phyloP scores from a whole-genome alignment of 2,888 invertebrate genomes.

The Geophilus truncorum region DNA sequence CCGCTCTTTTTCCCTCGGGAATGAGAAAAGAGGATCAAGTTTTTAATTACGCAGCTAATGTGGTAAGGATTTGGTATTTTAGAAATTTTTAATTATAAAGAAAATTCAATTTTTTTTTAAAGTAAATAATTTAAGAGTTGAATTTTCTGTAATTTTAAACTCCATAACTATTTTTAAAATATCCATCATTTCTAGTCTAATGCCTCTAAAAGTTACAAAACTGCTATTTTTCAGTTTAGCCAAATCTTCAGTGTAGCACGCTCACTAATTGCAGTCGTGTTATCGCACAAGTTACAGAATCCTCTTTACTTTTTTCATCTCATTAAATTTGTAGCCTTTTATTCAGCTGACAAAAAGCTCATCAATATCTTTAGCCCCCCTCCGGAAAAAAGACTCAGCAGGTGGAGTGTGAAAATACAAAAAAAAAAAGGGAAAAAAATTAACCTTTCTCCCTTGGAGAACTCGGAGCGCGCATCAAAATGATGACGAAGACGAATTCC shows the following conservation, averaged over 20 bases:
- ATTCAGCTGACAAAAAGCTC: constrained; percentile 14
- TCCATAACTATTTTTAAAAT: neutral
- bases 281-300: neutral
- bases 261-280: neutral
- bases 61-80: no score
- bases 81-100: neutral
- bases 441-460: neutral
- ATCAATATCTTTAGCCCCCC: neutral
- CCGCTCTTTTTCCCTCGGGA: neutral
- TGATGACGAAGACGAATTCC: constrained; percentile 12
- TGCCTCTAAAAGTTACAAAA: neutral
- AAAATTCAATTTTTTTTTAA: neutral
- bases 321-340: constrained; percentile 13
- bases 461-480: neutral
- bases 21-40: neutral
- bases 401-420: neutral
- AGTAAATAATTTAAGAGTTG: neutral
- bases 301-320: neutral
- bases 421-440: no score
- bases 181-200: neutral
- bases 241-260: neutral
- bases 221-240: neutral
- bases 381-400: neutral
- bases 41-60: no score
- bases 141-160: neutral